phyloP scores from a whole-genome alignment of 2,797 vertebrate genomes.

The Mycteria americana region DNA sequence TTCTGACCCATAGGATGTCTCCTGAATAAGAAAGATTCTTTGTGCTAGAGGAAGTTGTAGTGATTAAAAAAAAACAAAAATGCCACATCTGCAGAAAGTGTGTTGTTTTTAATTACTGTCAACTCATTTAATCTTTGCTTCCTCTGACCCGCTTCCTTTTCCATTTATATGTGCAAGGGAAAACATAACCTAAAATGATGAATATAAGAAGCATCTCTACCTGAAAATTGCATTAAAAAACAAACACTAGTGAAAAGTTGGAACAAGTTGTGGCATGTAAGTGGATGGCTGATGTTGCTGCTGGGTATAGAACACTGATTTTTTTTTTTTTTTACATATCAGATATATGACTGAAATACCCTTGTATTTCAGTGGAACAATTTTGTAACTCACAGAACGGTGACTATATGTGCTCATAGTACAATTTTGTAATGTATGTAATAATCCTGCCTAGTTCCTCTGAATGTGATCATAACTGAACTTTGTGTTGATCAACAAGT shows the following conservation, averaged over 20 bases:
- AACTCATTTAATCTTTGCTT: not conserved
- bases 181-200: not conserved
- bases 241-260: not conserved
- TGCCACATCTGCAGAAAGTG: not conserved
- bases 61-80: not conserved
- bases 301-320: not conserved
- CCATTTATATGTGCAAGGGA: not conserved
- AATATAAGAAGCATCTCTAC: not conserved
- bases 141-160: not conserved
- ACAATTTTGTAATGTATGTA: not conserved
- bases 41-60: not conserved
- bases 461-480: fast-evolving
- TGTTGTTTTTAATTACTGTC: not conserved
- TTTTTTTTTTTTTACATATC: no score
- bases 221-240: not conserved
- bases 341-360: not conserved
- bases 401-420: fast-evolving
- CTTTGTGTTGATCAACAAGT: not conserved
- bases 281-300: not conserved
- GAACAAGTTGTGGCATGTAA: not conserved
- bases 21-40: not conserved
- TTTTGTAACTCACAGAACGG: not conserved
- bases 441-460: not conserved
- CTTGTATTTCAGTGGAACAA: not conserved
- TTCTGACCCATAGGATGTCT: not conserved